Conservation (phyloP, 53 echinoderm and acorn worm genomes). For the Antedon mediterranea region DNA sequence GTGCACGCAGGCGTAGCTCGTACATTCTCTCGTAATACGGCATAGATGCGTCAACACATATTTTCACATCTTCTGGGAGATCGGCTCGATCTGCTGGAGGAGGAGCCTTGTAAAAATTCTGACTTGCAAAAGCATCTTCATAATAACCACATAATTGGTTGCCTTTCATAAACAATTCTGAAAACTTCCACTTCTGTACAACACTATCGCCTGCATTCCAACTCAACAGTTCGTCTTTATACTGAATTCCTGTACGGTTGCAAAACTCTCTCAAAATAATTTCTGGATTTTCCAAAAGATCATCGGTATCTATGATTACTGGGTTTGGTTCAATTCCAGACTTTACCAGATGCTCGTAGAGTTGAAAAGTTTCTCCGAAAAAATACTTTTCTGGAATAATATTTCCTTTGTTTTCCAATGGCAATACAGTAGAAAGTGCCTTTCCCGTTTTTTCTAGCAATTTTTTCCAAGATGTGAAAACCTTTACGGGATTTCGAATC, state of each 20-base stretch:
- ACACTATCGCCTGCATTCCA: neutral
- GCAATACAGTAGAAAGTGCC: neutral
- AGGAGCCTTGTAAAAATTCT: neutral
- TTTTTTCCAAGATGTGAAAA: neutral
- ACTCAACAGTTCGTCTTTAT: neutral
- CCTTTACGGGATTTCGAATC: neutral
- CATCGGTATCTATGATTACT: neutral
- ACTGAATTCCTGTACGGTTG: neutral
- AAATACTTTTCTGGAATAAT: neutral
- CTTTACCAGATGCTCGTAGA: neutral
- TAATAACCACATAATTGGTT: neutral
- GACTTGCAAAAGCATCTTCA: neutral
- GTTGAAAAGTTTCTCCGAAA: neutral
- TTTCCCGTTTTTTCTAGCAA: neutral
- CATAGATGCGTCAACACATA: too few relatives aligned
- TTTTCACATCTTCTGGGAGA: too few relatives aligned
- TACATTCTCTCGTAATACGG: too few relatives aligned
- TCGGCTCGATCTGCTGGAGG: neutral
- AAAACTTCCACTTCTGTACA: neutral
- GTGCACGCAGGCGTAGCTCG: too few relatives aligned
- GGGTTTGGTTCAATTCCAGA: neutral
- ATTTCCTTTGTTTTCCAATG: neutral
- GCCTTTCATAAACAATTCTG: neutral
- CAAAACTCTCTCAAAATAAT: neutral
- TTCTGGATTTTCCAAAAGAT: neutral